Evolutionary conservation across 2,888 invertebrate species (phyloP).

Genomic region (Mesodorylaimus sp.): DNA sequence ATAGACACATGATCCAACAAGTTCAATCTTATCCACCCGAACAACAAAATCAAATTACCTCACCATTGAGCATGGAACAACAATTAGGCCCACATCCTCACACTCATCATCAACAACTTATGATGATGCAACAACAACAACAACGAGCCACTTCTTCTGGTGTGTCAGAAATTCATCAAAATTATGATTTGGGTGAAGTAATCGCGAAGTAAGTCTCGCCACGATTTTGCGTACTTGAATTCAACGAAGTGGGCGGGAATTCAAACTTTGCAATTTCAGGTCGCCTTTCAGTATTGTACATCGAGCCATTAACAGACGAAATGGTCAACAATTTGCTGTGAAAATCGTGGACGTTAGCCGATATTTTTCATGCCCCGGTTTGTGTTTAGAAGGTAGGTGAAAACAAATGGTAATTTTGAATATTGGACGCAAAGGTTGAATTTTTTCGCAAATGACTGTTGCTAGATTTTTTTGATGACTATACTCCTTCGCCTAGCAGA

Average conservation of each 20-base stretch:
- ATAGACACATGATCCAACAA: too few relatives aligned
- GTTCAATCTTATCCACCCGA: too few relatives aligned
- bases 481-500: too few relatives aligned
- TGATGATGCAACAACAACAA: too few relatives aligned
- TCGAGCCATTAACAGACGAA: conserved; percentile 80
- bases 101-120: too few relatives aligned
- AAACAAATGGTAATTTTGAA: conserved; percentile 15
- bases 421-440: not conserved
- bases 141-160: too few relatives aligned
- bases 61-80: too few relatives aligned
- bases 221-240: not conserved
- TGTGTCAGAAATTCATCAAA: too few relatives aligned
- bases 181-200: conserved; percentile 10
- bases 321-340: conserved; percentile 85
- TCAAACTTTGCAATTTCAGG: conserved; percentile 22
- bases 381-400: conserved; percentile 89
- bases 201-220: conserved; percentile 10
- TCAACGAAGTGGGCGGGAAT: not conserved
- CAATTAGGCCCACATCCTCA: too few relatives aligned
- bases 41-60: too few relatives aligned
- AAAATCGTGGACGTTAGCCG: conserved; percentile 95
- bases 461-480: conserved; percentile 5
- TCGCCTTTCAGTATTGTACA: conserved; percentile 90
- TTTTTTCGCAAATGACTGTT: conserved; percentile 6
- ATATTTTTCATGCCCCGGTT: conserved; percentile 85